Base-by-base conservation (phyloP, 2,797 vertebrate species). In the Sebastes cheni region DNA sequence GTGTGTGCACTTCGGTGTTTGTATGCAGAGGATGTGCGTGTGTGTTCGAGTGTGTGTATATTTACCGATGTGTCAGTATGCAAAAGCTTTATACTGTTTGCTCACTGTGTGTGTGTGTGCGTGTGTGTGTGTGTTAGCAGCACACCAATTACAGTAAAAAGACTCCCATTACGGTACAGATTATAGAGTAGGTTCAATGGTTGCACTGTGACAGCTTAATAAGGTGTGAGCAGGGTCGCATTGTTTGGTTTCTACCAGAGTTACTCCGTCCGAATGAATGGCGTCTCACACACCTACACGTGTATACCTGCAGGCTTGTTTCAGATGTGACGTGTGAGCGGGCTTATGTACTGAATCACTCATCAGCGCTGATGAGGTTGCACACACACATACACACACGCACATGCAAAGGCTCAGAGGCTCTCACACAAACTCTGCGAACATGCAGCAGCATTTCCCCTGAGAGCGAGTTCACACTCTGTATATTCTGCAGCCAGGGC, bases 271-370 rank as follows among this genome's bases (percentile, higher is more conserved):
- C 67, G 67, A 68, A 81, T 69, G 72, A 83, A 72, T 78, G 82
- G 54, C 58, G 22, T 80, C 81, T 80, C 81, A 34, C 77, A 65
- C 83, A 39, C 9, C 12, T 34, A 60, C 61, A 68, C 82, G 79
- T 6, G 20, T 72, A 59, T 61, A 42, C 55, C 61, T 4, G 46
- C 36, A 55, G 36, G 77, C 86, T 79, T 78, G 80, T 76, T 88
- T 84, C 85, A 79, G 80, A 77, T 81, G 89, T 93, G 89, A 83
- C 81, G 81, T 90, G 91, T 78, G 81, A 94, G 82, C 75, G 10
- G 83, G 88, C 88, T 91, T 87, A 87, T 77, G 84, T 74, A 72
- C 83, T 88, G 82, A 87, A 83, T 92, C 83, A 77, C 81, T 93
- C 85, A 60, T 86, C 75, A 82, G 69, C 30, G 1, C 74, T 62